Evolutionary conservation across 1,140 invertebrate genomes (phyloP).

Genomic region (Pristionchus pacificus): DNA sequence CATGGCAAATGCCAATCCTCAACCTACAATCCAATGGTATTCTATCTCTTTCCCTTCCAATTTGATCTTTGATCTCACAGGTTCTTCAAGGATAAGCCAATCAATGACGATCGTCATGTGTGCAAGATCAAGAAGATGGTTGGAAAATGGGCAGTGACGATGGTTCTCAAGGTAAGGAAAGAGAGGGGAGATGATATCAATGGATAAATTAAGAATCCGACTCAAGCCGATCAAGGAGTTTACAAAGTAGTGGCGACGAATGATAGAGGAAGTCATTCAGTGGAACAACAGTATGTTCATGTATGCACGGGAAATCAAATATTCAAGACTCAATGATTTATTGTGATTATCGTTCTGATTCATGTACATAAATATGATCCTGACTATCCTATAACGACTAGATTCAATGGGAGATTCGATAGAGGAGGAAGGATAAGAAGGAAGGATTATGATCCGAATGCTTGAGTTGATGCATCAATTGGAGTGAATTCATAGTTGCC

Average conservation of each 20-base stretch:
- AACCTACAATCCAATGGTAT: constrained; percentile 41
- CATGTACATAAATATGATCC: too few species aligned
- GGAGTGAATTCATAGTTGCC: constrained; percentile 78
- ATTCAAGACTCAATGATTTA: constrained; percentile 35
- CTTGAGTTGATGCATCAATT: constrained; percentile 78
- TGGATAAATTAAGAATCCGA: constrained; percentile 32
- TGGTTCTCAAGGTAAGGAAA: constrained; percentile 35
- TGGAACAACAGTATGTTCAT: constrained; percentile 37
- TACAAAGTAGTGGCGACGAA: constrained; percentile 42
- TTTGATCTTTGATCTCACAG: not conserved
- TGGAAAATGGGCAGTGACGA: constrained; percentile 38
- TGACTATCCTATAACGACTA: too few species aligned
- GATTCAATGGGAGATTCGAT: too few species aligned
- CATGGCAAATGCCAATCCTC: constrained; percentile 40
- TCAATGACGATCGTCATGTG: constrained; percentile 38
- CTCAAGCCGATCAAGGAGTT: constrained; percentile 40
- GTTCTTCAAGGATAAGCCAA: constrained; percentile 39
- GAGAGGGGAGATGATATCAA: not conserved
- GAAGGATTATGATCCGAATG: constrained; percentile 86
- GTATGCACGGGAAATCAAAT: constrained; percentile 34
- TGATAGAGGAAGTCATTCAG: constrained; percentile 29
- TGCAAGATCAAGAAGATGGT: constrained; percentile 40
- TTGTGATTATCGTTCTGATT: too few species aligned
- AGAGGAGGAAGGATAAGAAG: too few species aligned
- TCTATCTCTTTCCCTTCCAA: not conserved